phyloP scores from a whole-genome alignment of 37 sponge, comb jelly and placozoan genomes.

The Beroe forskalii region DNA sequence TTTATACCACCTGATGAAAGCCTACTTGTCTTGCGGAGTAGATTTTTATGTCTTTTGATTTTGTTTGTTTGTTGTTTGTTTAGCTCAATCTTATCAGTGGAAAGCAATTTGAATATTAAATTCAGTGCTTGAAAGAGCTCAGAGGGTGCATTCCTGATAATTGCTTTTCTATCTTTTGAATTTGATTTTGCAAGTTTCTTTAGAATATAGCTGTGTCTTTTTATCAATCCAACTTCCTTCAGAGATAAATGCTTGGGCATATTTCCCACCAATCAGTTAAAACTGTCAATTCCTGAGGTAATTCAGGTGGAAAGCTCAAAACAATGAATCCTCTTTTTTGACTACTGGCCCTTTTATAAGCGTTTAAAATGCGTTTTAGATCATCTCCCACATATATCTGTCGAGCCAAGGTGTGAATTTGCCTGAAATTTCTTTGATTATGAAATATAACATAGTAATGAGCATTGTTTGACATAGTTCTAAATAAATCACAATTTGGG shows the following conservation, averaged over 20 bases:
- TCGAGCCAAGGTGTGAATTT: neutral
- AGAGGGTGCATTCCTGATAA: neutral
- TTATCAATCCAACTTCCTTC: neutral
- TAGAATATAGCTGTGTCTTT: neutral
- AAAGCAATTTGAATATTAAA: neutral
- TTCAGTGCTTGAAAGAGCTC: neutral
- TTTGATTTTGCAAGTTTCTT: neutral
- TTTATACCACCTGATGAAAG: neutral
- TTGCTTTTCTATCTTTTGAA: neutral
- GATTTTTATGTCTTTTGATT: neutral
- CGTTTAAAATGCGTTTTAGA: neutral
- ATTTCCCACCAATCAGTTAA: neutral
- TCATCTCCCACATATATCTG: neutral
- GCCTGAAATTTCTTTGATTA: neutral
- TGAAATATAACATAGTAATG: slow-evolving; percentile 2
- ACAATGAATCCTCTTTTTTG: neutral
- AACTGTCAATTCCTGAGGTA: slow-evolving; percentile 10
- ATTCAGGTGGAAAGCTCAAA: neutral
- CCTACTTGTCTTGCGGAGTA: neutral
- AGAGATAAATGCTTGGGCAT: neutral
- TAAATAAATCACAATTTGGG: neutral
- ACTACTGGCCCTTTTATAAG: neutral
- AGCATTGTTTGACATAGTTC: neutral
- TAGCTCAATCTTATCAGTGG: neutral
- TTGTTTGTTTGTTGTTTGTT: neutral